Evolutionary conservation across 2,113 vertebrate genomes (phyloP).

Genomic region (human (Homo sapiens)): DNA sequence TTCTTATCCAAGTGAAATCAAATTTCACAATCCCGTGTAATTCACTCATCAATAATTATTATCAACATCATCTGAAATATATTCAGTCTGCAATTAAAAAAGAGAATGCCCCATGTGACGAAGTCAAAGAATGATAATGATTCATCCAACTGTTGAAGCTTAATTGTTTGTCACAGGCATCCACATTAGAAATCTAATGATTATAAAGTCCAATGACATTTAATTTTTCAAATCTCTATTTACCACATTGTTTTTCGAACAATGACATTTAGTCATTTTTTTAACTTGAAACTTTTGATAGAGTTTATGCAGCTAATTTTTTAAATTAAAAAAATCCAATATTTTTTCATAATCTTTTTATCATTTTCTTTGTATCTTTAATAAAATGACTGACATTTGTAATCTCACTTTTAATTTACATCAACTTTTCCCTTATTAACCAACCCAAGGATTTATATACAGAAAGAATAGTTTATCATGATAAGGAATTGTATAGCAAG

Average conservation of each 20-base stretch:
- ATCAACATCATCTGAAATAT: constrained; percentile 66
- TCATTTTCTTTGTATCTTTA: constrained; percentile 37
- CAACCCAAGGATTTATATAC: not conserved
- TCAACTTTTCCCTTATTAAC: not conserved
- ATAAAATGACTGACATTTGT: not conserved
- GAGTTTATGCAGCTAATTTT: constrained; percentile 1
- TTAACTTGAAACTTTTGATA: constrained; percentile 21
- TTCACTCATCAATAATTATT: constrained; percentile 67
- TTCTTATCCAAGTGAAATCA: constrained; percentile 57
- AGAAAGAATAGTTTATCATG: not conserved
- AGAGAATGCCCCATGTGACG: constrained; percentile 38
- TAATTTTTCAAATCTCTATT: constrained; percentile 64
- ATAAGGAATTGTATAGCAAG: not conserved
- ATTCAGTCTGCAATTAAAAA: constrained; percentile 59
- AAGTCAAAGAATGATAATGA: constrained; percentile 63
- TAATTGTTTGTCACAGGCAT: constrained; percentile 61
- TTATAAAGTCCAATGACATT: constrained; percentile 61
- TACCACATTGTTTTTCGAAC: constrained; percentile 52
- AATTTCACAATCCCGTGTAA: constrained; percentile 58
- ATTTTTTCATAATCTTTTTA: not conserved
- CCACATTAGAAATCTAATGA: constrained; percentile 65
- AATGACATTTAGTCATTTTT: not conserved
- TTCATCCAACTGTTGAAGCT: constrained; percentile 57
- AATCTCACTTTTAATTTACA: constrained; percentile 25
- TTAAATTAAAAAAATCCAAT: constrained; percentile 35